Conservation (phyloP, 2,888 invertebrate genomes). For the Dasysyrphus tricinctus region DNA sequence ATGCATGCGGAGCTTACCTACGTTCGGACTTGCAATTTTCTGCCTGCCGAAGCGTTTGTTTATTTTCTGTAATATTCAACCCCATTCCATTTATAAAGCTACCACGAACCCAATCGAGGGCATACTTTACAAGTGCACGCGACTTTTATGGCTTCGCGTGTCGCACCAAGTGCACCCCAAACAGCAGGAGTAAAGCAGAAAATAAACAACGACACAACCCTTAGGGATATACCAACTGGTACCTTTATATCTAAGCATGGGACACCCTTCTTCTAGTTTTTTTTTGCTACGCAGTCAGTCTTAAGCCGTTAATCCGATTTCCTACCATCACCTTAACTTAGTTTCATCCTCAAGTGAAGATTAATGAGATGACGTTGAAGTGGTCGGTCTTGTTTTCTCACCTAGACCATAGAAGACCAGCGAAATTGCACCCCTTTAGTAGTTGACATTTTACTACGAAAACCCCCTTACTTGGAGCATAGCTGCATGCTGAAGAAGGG, state of each 20-base stretch:
- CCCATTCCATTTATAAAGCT: background rate
- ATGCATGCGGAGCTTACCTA: conserved; percentile 12
- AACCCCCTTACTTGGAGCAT: background rate
- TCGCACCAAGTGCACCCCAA: conserved; percentile 54
- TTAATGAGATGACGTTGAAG: conserved; percentile 73
- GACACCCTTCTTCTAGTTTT: background rate
- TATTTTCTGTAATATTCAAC: conserved; percentile 22
- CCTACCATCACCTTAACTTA: conserved; percentile 66
- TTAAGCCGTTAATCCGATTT: conserved; percentile 75
- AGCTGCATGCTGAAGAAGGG: too few relatives aligned
- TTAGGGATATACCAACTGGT: background rate
- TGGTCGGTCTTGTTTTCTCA: conserved; percentile 60
- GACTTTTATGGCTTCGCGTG: conserved; percentile 68
- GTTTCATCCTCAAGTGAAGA: conserved; percentile 68
- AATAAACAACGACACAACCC: conserved; percentile 34
- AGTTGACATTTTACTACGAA: conserved; percentile 22
- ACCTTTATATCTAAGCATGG: background rate
- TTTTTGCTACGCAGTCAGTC: conserved; percentile 43
- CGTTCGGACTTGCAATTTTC: conserved; percentile 49
- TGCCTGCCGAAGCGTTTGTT: conserved; percentile 48
- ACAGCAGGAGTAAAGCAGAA: conserved; percentile 4
- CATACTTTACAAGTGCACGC: conserved; percentile 62
- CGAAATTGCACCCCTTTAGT: conserved; percentile 31
- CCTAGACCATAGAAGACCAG: conserved; percentile 35
- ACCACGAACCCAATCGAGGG: conserved; percentile 48